phyloP scores from a whole-genome alignment of 2,113 vertebrate genomes.

The Thryonomys swinderianus region DNA sequence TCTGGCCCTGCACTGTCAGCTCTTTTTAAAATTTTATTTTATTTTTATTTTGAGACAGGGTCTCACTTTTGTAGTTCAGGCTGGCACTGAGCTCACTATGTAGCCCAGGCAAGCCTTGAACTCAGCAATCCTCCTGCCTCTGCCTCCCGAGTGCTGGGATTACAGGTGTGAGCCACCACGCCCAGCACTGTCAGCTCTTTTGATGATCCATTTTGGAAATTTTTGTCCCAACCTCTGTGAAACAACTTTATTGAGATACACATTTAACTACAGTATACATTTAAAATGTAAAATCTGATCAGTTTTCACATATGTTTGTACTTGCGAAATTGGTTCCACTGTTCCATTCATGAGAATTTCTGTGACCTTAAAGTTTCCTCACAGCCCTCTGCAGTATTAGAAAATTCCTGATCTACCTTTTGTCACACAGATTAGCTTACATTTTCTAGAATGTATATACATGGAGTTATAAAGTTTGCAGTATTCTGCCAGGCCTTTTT shows the following conservation, averaged over 20 bases:
- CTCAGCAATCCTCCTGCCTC: too few species aligned
- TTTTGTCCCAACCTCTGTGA: conserved; percentile 2
- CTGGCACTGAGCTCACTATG: too few species aligned
- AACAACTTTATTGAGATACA: background rate
- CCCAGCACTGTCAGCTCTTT: too few species aligned
- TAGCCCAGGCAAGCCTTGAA: too few species aligned
- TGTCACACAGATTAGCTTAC: background rate
- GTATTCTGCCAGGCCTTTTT: background rate
- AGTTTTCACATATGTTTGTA: background rate
- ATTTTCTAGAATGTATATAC: background rate
- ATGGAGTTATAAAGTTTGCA: background rate
- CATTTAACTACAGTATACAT: background rate
- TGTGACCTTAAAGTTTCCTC: background rate
- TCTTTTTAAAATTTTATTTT: too few species aligned
- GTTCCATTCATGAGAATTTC: background rate
- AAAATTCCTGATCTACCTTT: background rate
- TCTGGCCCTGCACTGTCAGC: too few species aligned
- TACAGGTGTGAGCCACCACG: too few species aligned
- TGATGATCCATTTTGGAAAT: background rate
- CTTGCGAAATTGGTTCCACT: background rate
- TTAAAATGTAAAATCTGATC: background rate
- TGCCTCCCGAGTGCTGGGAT: too few species aligned
- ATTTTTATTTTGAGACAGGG: too few species aligned
- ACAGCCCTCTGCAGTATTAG: background rate
- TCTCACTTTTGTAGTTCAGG: too few species aligned